These are phyloP conservation scores for Rotaria sp. DNA, from an alignment of 2,888 invertebrate species.

Conservation along the genomic window DNA sequence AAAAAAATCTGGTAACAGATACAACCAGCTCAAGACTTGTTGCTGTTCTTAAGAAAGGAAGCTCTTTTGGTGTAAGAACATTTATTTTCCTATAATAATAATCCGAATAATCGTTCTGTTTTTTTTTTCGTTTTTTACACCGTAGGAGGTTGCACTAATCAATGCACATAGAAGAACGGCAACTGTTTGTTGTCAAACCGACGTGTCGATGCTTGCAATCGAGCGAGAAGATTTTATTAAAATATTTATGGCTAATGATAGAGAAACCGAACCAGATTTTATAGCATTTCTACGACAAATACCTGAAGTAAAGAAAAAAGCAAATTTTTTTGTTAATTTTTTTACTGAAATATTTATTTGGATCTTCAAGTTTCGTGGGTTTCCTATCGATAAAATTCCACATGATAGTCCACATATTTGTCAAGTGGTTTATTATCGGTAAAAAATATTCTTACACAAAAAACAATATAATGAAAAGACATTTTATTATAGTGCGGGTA, in stretches of 20 bases:
- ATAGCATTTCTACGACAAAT: conserved; percentile 47
- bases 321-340: conserved; percentile 49
- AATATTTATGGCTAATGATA: conserved; percentile 56
- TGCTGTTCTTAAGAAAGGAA: conserved; percentile 49
- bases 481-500: conserved; percentile 47
- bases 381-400: conserved; percentile 51
- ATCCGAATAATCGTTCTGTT: neutral
- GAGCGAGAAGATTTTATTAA: conserved; percentile 62
- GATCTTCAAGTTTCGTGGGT: conserved; percentile 44
- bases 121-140: neutral
- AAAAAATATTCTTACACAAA: neutral
- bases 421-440: conserved; percentile 52
- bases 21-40: conserved; percentile 46
- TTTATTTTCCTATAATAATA: no score
- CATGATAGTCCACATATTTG: conserved; percentile 50
- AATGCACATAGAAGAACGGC: conserved; percentile 50
- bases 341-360: conserved; percentile 44
- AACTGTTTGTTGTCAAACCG: conserved; percentile 51
- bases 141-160: conserved; percentile 52
- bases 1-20: conserved; percentile 42
- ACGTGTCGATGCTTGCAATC: conserved; percentile 63
- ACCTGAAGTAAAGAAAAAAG: conserved; percentile 45
- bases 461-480: neutral
- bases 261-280: conserved; percentile 51
- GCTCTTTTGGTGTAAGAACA: conserved; percentile 50